phyloP scores from a whole-genome alignment of 1,140 invertebrate genomes.

The Drepana arcuata region DNA sequence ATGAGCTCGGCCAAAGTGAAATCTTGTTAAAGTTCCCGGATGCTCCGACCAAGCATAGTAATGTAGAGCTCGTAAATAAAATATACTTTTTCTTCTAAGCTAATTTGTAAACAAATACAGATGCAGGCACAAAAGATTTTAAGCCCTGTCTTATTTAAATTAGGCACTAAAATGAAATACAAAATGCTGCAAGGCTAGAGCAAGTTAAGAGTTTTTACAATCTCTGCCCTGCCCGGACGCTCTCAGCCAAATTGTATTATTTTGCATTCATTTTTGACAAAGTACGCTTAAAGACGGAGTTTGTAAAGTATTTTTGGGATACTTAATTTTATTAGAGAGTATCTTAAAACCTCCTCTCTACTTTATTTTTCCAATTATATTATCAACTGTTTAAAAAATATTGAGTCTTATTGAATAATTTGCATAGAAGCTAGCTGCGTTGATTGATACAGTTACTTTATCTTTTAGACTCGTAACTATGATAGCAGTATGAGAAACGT shows the following conservation, averaged over 20 bases:
- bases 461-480: no score
- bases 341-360: no score
- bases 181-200: conserved; percentile 32
- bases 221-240: conserved; percentile 28
- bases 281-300: conserved; percentile 24
- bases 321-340: no score
- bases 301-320: no score
- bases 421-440: no score
- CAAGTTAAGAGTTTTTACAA: conserved; percentile 43
- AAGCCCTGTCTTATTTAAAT: conserved; percentile 62
- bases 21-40: background rate
- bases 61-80: conserved; percentile 27
- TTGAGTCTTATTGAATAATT: no score
- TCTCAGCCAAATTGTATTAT: conserved; percentile 65
- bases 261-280: conserved; percentile 66
- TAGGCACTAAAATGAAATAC: conserved; percentile 61
- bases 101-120: conserved; percentile 56
- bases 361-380: no score
- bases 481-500: no score
- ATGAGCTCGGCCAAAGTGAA: background rate
- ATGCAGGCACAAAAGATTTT: conserved; percentile 54
- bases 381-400: no score
- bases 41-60: conserved; percentile 25
- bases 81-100: conserved; percentile 30
- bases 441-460: no score